Evolutionary conservation across 1,140 invertebrate genomes (phyloP), one percentile per base, ranked within the genome.

Genomic region (Tachypleus tridentatus): DNA sequence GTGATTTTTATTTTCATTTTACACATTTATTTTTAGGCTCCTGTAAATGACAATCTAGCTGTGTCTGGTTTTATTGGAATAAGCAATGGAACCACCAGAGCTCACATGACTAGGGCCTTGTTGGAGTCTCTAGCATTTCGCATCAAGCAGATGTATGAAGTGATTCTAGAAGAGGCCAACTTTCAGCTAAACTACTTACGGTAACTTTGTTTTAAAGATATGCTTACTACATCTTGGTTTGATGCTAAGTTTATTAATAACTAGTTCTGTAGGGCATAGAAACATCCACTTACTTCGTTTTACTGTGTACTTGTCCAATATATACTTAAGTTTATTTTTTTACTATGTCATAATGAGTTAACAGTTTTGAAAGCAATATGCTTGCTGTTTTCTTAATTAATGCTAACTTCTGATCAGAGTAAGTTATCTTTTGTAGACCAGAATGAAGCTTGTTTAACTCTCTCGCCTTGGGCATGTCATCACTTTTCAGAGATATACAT

Each of bases 41-140:
- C 93, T 3, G 84, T 93, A 64, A 93, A 92, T 76, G 89, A 97
- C 77, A 84, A 85, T 64, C 81, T 80, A 11, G 91, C 91, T 3
- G 85, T 86, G 3, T 82, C 87, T 8, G 88, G 89, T 3, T 90
- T 96, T 73, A 81, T 97, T 53, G 93, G 93, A 0, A 77, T 97
- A 64, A 91, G 85, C 70, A 83, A 87, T 0, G 85, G 84, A 1
- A 91, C 91, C 0, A 84, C 76, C 3, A 87, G 85, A 70, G 82
- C 82, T 11, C 91, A 97, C 71, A 78, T 98, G 63, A 80, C 91
- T 3, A 81, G 90, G 10, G 85, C 91, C 0, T 79, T 97, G 50
- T 77, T 97, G 3, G 92, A 97, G 77, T 88, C 91, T 65, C 81
- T 97, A 4, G 87, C 87, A 0, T 97, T 92, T 74, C 80, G 90